phyloP scores from a whole-genome alignment of 2,797 vertebrate genomes.

The Xenops minutus region DNA sequence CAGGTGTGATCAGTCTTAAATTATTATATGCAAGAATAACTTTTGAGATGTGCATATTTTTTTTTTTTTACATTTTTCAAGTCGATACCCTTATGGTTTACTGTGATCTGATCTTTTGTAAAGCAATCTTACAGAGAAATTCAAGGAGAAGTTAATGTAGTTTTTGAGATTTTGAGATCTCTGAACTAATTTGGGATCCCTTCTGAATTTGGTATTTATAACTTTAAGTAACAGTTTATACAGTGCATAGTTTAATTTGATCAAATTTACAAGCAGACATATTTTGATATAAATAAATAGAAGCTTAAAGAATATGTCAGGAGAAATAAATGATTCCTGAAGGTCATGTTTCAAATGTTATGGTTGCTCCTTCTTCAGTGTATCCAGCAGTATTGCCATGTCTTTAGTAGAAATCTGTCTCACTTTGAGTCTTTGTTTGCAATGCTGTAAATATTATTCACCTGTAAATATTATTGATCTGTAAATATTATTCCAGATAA shows the following conservation, averaged over 20 bases:
- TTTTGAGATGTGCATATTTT: not conserved
- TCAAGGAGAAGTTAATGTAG: not conserved
- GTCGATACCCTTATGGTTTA: not conserved
- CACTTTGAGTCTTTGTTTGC: not conserved
- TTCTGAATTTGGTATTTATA: not conserved
- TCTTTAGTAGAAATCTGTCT: not conserved
- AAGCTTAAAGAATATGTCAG: not conserved
- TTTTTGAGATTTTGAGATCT: not conserved
- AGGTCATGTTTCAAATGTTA: not conserved
- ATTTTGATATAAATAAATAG: not conserved
- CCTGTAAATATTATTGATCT: not conserved
- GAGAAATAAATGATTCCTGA: not conserved
- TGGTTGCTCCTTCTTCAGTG: accelerated
- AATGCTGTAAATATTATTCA: not conserved
- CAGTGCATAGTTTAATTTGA: not conserved
- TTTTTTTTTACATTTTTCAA: not conserved
- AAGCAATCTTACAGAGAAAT: not conserved
- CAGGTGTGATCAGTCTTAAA: not conserved
- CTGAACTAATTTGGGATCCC: not conserved
- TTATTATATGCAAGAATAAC: not conserved
- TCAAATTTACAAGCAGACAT: not conserved
- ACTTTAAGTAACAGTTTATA: not conserved
- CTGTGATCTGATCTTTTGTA: not conserved
- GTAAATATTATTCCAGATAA: constrained; percentile 85
- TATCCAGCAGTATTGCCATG: not conserved